Evolutionary conservation across 2,113 vertebrate genomes (phyloP).

Genomic region (Seriola rivoliana): DNA sequence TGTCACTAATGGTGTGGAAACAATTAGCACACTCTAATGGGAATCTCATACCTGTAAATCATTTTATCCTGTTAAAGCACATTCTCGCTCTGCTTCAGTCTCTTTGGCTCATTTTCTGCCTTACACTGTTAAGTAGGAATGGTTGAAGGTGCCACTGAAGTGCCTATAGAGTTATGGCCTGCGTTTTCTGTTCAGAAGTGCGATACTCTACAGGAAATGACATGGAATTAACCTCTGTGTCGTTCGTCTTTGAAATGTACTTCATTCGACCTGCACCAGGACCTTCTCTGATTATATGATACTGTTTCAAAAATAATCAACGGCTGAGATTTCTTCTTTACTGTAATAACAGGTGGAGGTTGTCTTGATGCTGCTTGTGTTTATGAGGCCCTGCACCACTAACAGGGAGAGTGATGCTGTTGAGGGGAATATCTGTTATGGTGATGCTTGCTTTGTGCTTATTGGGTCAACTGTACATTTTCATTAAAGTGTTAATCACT

Average conservation of each 20-base stretch:
- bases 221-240: slow-evolving; percentile 63
- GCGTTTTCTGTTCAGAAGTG: slow-evolving; percentile 66
- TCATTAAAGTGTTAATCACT: slow-evolving; percentile 67
- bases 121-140: slow-evolving; percentile 70
- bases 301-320: slow-evolving; percentile 45
- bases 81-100: slow-evolving; percentile 75
- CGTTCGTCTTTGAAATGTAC: slow-evolving; percentile 56
- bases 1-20: slow-evolving; percentile 89
- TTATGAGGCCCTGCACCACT: not conserved
- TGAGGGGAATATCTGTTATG: slow-evolving; percentile 12
- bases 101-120: slow-evolving; percentile 77
- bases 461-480: slow-evolving; percentile 46
- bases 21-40: slow-evolving; percentile 88
- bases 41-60: slow-evolving; percentile 88
- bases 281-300: slow-evolving; percentile 35
- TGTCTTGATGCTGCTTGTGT: slow-evolving; percentile 20
- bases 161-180: slow-evolving; percentile 69
- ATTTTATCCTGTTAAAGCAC: slow-evolving; percentile 82
- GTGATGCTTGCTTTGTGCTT: slow-evolving; percentile 16
- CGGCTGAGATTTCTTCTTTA: slow-evolving; percentile 14
- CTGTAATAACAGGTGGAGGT: slow-evolving; percentile 46
- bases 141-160: slow-evolving; percentile 73
- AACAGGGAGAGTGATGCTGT: not conserved
- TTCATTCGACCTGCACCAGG: slow-evolving; percentile 57
- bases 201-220: slow-evolving; percentile 50